Conservation (phyloP, 1,140 invertebrate species). For the Archivesica marissinica region DNA sequence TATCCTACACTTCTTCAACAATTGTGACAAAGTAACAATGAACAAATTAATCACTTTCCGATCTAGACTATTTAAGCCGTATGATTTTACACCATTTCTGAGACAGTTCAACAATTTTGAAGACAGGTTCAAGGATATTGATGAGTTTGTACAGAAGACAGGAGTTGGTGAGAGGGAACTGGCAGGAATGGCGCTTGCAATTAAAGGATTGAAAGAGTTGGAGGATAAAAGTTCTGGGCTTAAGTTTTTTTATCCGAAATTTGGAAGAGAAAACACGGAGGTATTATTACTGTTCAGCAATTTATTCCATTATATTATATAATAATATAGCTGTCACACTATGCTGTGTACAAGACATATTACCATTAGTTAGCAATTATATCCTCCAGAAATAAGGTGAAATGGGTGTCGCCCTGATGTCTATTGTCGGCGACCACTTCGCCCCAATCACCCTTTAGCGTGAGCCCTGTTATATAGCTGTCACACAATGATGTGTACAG, state of each 20-base stretch:
- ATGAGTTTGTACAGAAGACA: not conserved
- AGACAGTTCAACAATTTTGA: not conserved
- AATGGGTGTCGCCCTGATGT: too few relatives aligned
- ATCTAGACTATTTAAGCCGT: not conserved
- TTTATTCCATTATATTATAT: not conserved
- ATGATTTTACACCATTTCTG: not conserved
- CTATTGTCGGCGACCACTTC: too few relatives aligned
- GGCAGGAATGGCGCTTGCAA: not conserved
- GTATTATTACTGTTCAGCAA: not conserved
- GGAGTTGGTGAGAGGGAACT: not conserved
- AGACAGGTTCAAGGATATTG: not conserved
- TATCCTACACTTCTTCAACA: conserved; percentile 45
- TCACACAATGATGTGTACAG: too few relatives aligned
- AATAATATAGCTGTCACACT: not conserved
- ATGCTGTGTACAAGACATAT: too few relatives aligned
- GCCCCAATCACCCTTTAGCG: too few relatives aligned
- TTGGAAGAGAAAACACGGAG: not conserved
- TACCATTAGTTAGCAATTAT: too few relatives aligned
- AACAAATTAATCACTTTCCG: conserved; percentile 22
- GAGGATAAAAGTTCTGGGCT: not conserved
- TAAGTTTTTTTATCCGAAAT: not conserved
- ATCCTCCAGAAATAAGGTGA: too few relatives aligned
- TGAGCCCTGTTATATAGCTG: too few relatives aligned
- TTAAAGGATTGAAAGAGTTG: not conserved
- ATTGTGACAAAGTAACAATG: conserved; percentile 36